A percentile compares a stretch with the other conserved stretches of the same genome.
phyloP scores from a whole-genome alignment of 2,888 invertebrate species.

The Megalurothrips usitatus region DNA sequence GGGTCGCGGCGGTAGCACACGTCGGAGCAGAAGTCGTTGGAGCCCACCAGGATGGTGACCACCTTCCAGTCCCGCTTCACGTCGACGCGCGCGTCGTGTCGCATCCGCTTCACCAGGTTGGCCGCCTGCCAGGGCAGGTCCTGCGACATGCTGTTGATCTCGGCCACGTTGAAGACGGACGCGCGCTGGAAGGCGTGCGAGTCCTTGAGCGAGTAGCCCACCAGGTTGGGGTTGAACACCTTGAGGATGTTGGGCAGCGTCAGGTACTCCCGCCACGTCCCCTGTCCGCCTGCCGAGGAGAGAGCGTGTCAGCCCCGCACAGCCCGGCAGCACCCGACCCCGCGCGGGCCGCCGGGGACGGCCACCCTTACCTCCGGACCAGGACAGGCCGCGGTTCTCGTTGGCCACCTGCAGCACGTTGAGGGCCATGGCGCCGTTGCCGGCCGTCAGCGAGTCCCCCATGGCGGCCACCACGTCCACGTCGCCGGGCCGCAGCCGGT shows the following conservation, averaged over 20 bases:
- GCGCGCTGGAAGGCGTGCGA: constrained; percentile 48
- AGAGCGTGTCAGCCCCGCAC: too few relatives aligned
- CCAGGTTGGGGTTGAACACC: constrained; percentile 59
- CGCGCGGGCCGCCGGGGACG: too few relatives aligned
- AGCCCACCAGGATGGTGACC: constrained; percentile 56
- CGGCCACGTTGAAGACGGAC: constrained; percentile 58
- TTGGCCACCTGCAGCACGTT: constrained; percentile 47
- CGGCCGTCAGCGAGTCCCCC: constrained; percentile 60
- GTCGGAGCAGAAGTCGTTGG: constrained; percentile 59
- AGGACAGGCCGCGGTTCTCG: constrained; percentile 51
- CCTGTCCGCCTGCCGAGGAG: constrained; percentile 49
- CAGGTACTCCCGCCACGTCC: constrained; percentile 52
- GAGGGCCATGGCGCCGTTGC: constrained; percentile 52
- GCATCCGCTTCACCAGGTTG: constrained; percentile 52
- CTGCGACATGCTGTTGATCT: constrained; percentile 54
- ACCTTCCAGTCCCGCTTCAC: constrained; percentile 59
- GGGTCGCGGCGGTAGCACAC: constrained; percentile 50
- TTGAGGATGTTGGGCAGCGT: constrained; percentile 59
- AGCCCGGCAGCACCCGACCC: too few relatives aligned
- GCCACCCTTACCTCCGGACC: constrained; percentile 46
- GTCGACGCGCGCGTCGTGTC: constrained; percentile 52
- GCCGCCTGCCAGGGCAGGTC: constrained; percentile 57
- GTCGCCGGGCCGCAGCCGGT: constrained; percentile 57
- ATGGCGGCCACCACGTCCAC: constrained; percentile 57
- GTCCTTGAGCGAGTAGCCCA: constrained; percentile 56